A percentile compares a stretch with the other conserved stretches of the same genome.
These are phyloP conservation scores for Stichopus horrens DNA, from an alignment of 53 echinoderm and acorn worm species.

Conservation along the genomic window DNA sequence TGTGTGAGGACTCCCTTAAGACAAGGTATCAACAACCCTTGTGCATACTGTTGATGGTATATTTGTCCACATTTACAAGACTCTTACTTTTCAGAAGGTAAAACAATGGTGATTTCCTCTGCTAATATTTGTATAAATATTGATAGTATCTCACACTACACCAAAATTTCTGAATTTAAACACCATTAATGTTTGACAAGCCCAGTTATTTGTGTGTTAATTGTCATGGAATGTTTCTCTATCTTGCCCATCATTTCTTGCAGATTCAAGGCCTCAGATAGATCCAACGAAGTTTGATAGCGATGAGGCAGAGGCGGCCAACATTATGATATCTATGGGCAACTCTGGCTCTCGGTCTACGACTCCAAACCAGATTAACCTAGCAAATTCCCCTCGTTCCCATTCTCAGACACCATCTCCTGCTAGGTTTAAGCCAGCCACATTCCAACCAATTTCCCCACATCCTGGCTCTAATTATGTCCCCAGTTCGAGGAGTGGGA, in stretches of 20 bases:
- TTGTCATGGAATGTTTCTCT: too few species aligned
- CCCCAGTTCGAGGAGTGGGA: conserved; percentile 58
- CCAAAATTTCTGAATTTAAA: too few species aligned
- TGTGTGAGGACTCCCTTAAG: too few species aligned
- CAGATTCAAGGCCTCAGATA: conserved; percentile 96
- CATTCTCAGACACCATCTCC: conserved; percentile 81
- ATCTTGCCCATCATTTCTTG: neutral
- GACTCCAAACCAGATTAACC: conserved; percentile 68
- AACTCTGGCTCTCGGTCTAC: conserved; percentile 91
- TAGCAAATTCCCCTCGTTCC: conserved; percentile 81
- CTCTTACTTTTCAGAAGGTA: too few species aligned
- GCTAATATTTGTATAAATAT: too few species aligned
- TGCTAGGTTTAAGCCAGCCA: conserved; percentile 58
- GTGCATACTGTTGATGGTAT: too few species aligned
- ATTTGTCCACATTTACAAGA: too few species aligned
- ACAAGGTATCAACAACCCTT: too few species aligned
- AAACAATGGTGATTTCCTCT: too few species aligned
- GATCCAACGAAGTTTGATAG: conserved; percentile 96
- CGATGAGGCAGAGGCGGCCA: conserved; percentile 94
- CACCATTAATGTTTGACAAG: too few species aligned
- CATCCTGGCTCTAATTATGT: conserved; percentile 63
- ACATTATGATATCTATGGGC: conserved; percentile 85
- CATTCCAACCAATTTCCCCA: conserved; percentile 89
- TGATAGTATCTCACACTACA: too few species aligned
- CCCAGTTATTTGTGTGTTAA: too few species aligned